phyloP scores from a whole-genome alignment of 1,140 invertebrate species.

The Nylanderia fulva region DNA sequence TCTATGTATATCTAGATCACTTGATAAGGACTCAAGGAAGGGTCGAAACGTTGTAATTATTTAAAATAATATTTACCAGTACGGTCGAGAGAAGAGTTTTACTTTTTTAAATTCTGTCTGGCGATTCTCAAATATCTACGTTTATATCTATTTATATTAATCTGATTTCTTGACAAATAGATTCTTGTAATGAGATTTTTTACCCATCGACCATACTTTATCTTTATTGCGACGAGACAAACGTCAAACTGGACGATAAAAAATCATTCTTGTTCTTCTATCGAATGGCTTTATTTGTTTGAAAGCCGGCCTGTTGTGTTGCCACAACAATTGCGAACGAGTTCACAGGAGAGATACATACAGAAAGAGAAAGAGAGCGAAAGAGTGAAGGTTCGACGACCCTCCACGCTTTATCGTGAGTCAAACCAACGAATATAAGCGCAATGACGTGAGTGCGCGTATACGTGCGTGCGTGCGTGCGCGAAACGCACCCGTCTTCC shows the following conservation, averaged over 20 bases:
- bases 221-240: constrained; percentile 35
- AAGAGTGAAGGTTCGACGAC: constrained; percentile 77
- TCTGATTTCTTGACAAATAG: background rate
- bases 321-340: constrained; percentile 59
- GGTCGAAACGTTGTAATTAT: too few species aligned
- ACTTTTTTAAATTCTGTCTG: too few species aligned
- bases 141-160: too few species aligned
- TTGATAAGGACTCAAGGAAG: too few species aligned
- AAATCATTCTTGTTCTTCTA: constrained; percentile 38
- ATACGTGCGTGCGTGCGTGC: constrained; percentile 58
- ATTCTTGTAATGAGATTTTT: constrained; percentile 2
- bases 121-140: too few species aligned
- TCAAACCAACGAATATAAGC: constrained; percentile 75
- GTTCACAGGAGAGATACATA: background rate
- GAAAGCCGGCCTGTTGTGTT: constrained; percentile 54
- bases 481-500: constrained; percentile 73
- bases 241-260: constrained; percentile 17
- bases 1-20: too few species aligned
- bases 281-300: constrained; percentile 56
- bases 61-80: too few species aligned
- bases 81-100: too few species aligned
- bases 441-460: constrained; percentile 25
- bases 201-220: background rate
- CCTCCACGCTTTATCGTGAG: constrained; percentile 69
- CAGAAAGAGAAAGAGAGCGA: constrained; percentile 30